Evolutionary conservation across 1,140 invertebrate species (phyloP).

Genomic region (Drosophila tsacasi): DNA sequence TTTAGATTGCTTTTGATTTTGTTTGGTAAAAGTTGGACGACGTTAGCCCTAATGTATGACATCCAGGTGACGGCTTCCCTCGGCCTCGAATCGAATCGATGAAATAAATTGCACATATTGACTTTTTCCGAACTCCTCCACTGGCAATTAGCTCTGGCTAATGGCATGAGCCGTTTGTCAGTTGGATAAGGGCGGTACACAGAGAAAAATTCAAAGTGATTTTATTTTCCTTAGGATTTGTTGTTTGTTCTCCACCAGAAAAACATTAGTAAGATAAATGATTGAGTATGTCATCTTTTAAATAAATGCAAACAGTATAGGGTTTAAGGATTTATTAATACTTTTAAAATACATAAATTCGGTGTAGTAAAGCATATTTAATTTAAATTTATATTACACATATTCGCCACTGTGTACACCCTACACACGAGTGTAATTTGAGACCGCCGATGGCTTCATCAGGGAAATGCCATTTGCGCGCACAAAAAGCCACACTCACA

Average conservation of each 20-base stretch:
- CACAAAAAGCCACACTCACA: conserved; percentile 9
- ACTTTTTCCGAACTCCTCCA: conserved; percentile 18
- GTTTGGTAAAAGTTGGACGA: conserved; percentile 50
- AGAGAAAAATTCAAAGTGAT: not conserved
- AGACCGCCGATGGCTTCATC: conserved; percentile 37
- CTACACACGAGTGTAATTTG: conserved; percentile 14
- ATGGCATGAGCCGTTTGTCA: conserved; percentile 53
- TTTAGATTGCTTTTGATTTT: conserved; percentile 73
- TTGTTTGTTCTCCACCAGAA: too few species aligned
- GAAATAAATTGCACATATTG: conserved; percentile 61
- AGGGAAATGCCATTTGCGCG: conserved; percentile 25
- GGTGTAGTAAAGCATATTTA: not conserved
- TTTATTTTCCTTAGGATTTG: not conserved
- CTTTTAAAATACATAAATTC: not conserved
- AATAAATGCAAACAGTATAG: not conserved
- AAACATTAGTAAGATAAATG: too few species aligned
- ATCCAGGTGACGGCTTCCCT: conserved; percentile 1
- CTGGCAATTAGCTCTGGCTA: conserved; percentile 49
- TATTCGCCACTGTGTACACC: not conserved
- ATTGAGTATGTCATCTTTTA: too few species aligned
- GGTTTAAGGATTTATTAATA: not conserved
- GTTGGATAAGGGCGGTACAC: not conserved
- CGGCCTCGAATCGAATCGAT: conserved; percentile 42
- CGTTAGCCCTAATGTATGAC: conserved; percentile 37
- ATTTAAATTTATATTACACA: not conserved